Evolutionary conservation across 2,797 vertebrate species (phyloP).

Genomic region (Phoebastria nigripes): DNA sequence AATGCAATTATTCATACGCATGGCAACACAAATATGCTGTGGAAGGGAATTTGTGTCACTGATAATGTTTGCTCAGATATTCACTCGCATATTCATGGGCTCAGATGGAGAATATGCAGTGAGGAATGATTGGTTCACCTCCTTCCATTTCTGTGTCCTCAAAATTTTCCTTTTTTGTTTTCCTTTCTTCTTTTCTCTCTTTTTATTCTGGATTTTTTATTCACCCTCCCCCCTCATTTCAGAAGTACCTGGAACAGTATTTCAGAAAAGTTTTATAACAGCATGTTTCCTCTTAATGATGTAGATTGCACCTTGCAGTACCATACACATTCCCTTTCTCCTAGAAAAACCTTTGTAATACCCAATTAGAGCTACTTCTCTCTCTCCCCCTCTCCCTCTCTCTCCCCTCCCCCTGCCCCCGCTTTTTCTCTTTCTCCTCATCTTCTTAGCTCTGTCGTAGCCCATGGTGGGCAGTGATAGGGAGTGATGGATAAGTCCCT

Average conservation of each 20-base stretch:
- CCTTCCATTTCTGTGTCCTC: background rate
- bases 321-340: background rate
- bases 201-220: background rate
- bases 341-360: background rate
- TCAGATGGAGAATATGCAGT: background rate
- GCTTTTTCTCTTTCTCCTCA: background rate
- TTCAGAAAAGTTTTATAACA: background rate
- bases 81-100: constrained; percentile 28
- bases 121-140: background rate
- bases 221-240: background rate
- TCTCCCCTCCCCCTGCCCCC: no score
- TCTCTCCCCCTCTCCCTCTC: no score
- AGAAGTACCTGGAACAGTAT: background rate
- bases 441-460: background rate
- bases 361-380: background rate
- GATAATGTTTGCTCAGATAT: constrained; percentile 46
- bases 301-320: background rate
- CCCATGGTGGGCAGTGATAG: background rate
- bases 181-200: background rate
- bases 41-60: constrained; percentile 49
- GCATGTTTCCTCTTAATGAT: background rate
- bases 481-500: background rate
- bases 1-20: constrained; percentile 53
- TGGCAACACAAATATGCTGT: constrained; percentile 42
- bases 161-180: background rate